Percentiles rank a stretch among this genome's conserved stretches.
Evolutionary conservation across 2,797 vertebrate species (phyloP).

Genomic region (Leucoraja ocellata): DNA sequence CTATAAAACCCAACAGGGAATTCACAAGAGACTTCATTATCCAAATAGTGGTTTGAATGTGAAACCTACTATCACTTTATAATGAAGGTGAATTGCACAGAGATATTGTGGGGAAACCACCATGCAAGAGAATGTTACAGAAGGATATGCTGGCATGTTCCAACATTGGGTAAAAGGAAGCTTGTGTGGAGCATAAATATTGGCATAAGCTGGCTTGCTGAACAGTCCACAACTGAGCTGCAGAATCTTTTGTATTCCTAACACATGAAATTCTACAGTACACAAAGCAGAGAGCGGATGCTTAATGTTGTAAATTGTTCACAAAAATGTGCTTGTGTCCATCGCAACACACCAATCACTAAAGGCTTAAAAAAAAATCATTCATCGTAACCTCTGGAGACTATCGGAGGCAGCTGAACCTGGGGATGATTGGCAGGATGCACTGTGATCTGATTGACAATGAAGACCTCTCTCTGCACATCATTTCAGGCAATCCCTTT

Average conservation of each 20-base stretch:
- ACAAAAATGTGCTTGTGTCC: background rate
- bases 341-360: background rate
- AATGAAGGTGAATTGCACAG: background rate
- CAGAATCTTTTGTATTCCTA: background rate
- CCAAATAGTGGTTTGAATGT: background rate
- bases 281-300: background rate
- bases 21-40: background rate
- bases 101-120: background rate
- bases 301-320: conserved; percentile 8
- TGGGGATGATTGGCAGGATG: background rate
- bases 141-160: background rate
- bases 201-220: background rate
- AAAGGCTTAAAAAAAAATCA: conserved; percentile 23
- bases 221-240: background rate
- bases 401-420: background rate
- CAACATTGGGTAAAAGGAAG: background rate
- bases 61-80: background rate
- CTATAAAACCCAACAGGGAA: background rate
- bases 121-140: background rate
- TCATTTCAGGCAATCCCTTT: background rate
- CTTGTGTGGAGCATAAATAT: background rate
- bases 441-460: conserved; percentile 26
- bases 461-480: conserved; percentile 20
- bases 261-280: background rate
- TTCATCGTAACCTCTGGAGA: background rate